phyloP scores from a whole-genome alignment of 2,113 vertebrate genomes.

The Prietella phreatophila region DNA sequence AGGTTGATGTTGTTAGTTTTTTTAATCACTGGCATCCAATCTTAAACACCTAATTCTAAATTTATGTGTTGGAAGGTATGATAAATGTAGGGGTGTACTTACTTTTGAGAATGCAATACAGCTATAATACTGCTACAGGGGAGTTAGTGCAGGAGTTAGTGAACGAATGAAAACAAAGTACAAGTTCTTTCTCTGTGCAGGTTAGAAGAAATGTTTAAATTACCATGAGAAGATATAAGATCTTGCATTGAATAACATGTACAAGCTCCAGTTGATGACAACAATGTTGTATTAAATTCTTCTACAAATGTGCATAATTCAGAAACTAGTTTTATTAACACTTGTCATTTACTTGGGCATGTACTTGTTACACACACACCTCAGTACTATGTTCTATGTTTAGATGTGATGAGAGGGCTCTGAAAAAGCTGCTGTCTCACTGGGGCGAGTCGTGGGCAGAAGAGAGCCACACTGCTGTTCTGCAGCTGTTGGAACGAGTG shows the following conservation, averaged over 20 bases:
- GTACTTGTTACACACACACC: neutral
- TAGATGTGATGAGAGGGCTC: conserved; percentile 78
- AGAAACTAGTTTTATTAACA: neutral
- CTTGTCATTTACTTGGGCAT: neutral
- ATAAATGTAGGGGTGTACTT: too few species aligned
- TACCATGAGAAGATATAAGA: neutral
- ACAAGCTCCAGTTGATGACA: neutral
- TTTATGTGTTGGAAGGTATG: too few species aligned
- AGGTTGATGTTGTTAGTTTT: neutral
- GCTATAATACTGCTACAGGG: too few species aligned
- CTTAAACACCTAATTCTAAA: too few species aligned
- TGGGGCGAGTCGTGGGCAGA: conserved; percentile 63
- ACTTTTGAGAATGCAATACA: too few species aligned
- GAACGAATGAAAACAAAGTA: neutral
- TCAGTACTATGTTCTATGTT: conserved; percentile 5
- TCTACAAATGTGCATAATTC: neutral
- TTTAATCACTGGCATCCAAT: too few species aligned
- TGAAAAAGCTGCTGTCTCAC: conserved; percentile 70
- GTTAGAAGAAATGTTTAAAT: neutral
- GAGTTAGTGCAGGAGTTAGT: neutral
- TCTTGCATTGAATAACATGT: neutral
- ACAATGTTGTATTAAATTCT: neutral
- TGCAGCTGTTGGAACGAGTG: conserved; percentile 70
- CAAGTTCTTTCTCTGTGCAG: neutral
- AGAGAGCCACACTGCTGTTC: conserved; percentile 61